phyloP scores from a whole-genome alignment of 2,797 vertebrate genomes.

The Cuniculus paca region DNA sequence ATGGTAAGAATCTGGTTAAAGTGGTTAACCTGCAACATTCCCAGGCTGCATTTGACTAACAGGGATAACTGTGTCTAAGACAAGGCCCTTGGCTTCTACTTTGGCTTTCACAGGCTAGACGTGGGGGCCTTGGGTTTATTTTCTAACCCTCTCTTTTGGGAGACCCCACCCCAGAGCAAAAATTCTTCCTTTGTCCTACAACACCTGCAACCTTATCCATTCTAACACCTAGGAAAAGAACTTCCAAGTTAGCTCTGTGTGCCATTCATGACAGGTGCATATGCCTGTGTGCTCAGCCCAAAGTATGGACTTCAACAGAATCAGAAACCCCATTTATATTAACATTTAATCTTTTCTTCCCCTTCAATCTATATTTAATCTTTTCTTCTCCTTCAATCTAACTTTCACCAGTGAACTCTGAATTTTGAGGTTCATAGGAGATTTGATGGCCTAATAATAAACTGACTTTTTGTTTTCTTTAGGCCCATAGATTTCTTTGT shows the following conservation, averaged over 20 bases:
- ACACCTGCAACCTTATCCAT: not conserved
- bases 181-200: not conserved
- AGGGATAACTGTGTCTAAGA: not conserved
- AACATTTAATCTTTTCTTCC: not conserved
- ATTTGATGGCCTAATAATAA: not conserved
- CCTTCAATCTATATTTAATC: not conserved
- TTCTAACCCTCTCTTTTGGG: not conserved
- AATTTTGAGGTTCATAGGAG: not conserved
- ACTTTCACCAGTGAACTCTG: constrained; percentile 7
- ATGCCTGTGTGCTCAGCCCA: not conserved
- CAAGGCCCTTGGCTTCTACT: not conserved
- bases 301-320: not conserved
- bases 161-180: not conserved
- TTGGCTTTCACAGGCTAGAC: not conserved
- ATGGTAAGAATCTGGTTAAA: not conserved
- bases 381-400: not conserved
- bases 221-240: not conserved
- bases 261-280: not conserved
- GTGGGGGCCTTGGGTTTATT: not conserved
- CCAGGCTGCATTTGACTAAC: not conserved
- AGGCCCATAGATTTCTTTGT: not conserved
- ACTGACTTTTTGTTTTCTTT: not conserved
- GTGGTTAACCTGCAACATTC: not conserved
- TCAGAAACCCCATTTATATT: not conserved
- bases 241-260: not conserved